Percentiles rank a stretch among this genome's conserved stretches.
Evolutionary conservation across 2,113 vertebrate species (phyloP).

Genomic region (Terrapene triunguis): DNA sequence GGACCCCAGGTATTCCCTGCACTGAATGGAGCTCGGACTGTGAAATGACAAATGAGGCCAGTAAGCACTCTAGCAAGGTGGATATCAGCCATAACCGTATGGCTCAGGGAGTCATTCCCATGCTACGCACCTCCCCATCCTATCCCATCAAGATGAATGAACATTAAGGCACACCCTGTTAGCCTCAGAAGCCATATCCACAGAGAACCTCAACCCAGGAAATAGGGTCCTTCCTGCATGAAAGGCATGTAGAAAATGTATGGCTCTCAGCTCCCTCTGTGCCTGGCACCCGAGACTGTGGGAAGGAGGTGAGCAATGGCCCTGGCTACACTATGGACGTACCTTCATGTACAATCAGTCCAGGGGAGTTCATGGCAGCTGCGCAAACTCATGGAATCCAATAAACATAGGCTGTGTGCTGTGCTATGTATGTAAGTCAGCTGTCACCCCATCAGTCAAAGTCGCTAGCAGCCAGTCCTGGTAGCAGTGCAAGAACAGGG

Average conservation of each 20-base stretch:
- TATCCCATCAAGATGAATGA: not conserved
- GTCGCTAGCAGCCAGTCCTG: not conserved
- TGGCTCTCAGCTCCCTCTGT: not conserved
- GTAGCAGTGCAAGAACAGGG: not conserved
- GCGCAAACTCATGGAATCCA: not conserved
- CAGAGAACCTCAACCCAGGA: not conserved
- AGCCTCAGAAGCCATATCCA: not conserved
- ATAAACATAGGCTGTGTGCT: not conserved
- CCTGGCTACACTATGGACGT: accelerated
- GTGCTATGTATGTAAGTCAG: not conserved
- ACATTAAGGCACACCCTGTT: not conserved
- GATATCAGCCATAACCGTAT: accelerated
- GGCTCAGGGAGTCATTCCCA: not conserved
- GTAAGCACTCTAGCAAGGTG: not conserved
- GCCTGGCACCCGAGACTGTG: not conserved
- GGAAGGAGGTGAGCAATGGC: not conserved
- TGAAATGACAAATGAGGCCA: not conserved
- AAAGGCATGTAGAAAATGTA: not conserved
- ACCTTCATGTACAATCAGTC: not conserved
- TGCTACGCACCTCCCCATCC: not conserved
- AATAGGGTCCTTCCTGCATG: not conserved
- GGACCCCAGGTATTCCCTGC: not conserved
- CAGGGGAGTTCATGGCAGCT: not conserved
- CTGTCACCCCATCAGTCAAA: not conserved
- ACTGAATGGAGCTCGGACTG: not conserved